Percentiles rank a stretch among this genome's conserved stretches.
Conservation (phyloP, 2,888 invertebrate species). For the Idaea biselata region DNA sequence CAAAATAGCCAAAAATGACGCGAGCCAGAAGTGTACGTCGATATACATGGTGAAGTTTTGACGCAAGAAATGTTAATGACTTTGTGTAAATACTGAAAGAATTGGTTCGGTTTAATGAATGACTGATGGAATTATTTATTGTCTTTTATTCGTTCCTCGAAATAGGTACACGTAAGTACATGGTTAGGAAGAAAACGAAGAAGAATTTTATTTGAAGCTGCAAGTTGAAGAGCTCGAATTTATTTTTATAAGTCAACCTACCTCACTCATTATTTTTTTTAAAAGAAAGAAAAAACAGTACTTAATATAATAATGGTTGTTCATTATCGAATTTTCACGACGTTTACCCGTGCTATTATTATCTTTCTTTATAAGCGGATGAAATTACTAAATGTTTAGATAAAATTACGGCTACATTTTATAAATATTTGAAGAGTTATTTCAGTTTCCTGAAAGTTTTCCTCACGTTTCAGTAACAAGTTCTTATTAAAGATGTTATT, state of each 20-base stretch:
- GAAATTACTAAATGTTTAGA: background rate
- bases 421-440: background rate
- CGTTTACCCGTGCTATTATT: background rate
- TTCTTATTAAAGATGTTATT: conserved; percentile 42
- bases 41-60: conserved; percentile 55
- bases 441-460: conserved; percentile 11
- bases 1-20: conserved; percentile 69
- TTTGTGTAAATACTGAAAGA: conserved; percentile 46
- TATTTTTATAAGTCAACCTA: no score
- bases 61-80: conserved; percentile 65
- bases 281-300: background rate
- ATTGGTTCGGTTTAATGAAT: conserved; percentile 20
- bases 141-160: background rate
- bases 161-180: background rate
- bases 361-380: background rate
- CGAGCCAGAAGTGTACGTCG: conserved; percentile 45
- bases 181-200: background rate
- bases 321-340: background rate
- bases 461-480: conserved; percentile 21
- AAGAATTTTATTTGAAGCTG: background rate
- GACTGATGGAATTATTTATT: conserved; percentile 26
- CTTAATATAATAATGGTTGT: background rate
- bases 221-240: background rate
- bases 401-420: background rate
- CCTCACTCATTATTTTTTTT: background rate